Conservation (phyloP, 2,888 invertebrate genomes). For the Cheilosia impressa region DNA sequence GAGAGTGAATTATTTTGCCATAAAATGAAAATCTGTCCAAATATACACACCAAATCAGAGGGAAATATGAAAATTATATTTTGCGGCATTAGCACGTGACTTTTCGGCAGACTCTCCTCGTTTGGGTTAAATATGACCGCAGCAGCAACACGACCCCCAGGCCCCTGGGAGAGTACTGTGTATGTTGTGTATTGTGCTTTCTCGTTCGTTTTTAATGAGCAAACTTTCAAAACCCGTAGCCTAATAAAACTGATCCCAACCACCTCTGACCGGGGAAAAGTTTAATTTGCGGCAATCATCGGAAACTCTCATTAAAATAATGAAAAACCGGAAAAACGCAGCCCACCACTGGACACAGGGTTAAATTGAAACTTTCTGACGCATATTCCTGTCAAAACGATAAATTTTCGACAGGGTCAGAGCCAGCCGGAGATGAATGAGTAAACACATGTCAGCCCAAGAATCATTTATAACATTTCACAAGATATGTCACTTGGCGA, state of each 20-base stretch:
- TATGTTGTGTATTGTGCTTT: constrained; percentile 1
- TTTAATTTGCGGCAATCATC: constrained; percentile 73
- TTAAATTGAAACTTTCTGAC: constrained; percentile 65
- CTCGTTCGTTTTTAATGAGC: constrained; percentile 70
- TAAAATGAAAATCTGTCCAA: constrained; percentile 60
- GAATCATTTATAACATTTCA: constrained; percentile 50
- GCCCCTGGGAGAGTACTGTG: constrained; percentile 5
- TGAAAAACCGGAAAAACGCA: constrained; percentile 44
- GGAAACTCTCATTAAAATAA: constrained; percentile 69
- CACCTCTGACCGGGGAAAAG: constrained; percentile 34
- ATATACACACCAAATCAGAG: constrained; percentile 43
- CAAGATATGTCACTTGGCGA: constrained; percentile 52
- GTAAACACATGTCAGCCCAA: constrained; percentile 58
- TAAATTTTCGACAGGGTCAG: constrained; percentile 50
- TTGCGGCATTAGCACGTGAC: constrained; percentile 74
- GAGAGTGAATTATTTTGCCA: constrained; percentile 62
- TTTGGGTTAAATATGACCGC: constrained; percentile 45
- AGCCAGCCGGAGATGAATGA: constrained; percentile 10
- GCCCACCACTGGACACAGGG: background rate
- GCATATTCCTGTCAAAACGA: constrained; percentile 37
- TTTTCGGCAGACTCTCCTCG: constrained; percentile 48
- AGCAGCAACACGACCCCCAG: background rate
- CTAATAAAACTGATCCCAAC: constrained; percentile 66
- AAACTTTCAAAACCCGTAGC: constrained; percentile 65
- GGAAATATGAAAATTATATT: constrained; percentile 67